These are phyloP conservation scores for Furnarius figulus DNA, from an alignment of 2,113 vertebrate genomes.

Conservation along the genomic window DNA sequence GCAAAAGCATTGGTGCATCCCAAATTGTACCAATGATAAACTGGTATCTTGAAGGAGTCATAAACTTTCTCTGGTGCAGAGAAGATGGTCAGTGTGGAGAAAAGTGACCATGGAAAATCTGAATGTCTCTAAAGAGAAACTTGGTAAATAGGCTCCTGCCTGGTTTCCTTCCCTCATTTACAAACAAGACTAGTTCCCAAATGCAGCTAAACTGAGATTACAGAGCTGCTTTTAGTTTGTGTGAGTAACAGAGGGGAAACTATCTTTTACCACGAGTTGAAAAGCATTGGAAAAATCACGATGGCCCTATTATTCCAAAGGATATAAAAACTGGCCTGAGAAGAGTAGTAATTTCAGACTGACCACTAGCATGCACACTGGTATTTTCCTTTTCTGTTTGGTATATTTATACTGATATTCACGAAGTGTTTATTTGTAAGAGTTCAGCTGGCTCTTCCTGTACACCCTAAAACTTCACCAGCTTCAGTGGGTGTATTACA, in stretches of 20 bases:
- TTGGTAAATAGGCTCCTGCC: not conserved
- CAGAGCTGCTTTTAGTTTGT: not conserved
- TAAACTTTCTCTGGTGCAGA: not conserved
- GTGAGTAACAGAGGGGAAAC: not conserved
- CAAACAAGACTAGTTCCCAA: not conserved
- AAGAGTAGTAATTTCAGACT: not conserved
- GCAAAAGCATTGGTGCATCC: not conserved
- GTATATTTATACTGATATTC: not conserved
- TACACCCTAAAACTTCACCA: not conserved
- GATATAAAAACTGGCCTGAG: not conserved
- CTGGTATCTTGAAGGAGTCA: not conserved
- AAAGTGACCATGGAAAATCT: not conserved
- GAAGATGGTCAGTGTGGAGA: not conserved
- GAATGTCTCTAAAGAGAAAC: not conserved
- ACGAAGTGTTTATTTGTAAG: not conserved
- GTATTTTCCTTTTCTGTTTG: not conserved
- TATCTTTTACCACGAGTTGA: not conserved
- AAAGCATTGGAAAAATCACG: not conserved
- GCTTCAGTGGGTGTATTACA: not conserved
- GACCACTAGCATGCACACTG: not conserved
- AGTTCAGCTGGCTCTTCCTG: not conserved
- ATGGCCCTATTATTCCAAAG: not conserved
- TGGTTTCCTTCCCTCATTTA: not conserved
- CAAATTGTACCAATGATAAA: not conserved
- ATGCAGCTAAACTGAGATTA: conserved; percentile 1